phyloP scores from a whole-genome alignment of 2,113 vertebrate species.

The Corythoichthys intestinalis region DNA sequence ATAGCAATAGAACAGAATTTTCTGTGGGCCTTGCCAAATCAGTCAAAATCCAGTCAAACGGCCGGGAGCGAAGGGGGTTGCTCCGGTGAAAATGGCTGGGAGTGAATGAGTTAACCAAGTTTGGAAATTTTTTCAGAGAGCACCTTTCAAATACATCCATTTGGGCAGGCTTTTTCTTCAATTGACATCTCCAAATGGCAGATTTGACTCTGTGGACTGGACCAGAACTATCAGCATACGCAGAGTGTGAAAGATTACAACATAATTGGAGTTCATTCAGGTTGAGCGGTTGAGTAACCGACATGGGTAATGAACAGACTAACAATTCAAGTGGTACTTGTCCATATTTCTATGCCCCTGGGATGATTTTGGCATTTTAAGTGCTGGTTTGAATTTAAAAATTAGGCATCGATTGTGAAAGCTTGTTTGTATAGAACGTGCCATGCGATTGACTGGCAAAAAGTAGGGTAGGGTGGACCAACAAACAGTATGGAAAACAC shows the following conservation, averaged over 20 bases:
- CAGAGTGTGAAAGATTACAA: conserved; percentile 37
- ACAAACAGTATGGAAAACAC: too few species aligned
- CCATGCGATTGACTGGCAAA: too few species aligned
- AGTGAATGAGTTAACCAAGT: neutral
- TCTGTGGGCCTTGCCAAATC: too few species aligned
- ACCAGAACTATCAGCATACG: conserved; percentile 34
- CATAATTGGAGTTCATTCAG: conserved; percentile 44
- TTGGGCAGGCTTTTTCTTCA: conserved; percentile 4
- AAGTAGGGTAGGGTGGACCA: too few species aligned
- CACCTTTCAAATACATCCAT: neutral
- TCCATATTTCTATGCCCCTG: conserved; percentile 8
- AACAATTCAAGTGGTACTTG: conserved; percentile 21
- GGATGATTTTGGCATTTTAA: conserved; percentile 10
- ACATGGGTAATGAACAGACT: conserved; percentile 44
- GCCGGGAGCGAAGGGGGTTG: too few species aligned
- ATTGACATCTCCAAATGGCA: conserved; percentile 27
- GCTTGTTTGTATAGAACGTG: too few species aligned
- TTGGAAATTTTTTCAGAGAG: neutral
- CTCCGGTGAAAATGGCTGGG: too few species aligned
- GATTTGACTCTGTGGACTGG: conserved; percentile 19
- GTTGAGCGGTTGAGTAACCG: conserved; percentile 41
- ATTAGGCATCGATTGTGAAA: neutral
- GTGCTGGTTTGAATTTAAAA: conserved; percentile 16
- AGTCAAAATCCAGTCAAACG: too few species aligned
- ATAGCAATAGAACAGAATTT: too few species aligned